Evolutionary conservation across 1,140 invertebrate genomes (phyloP).

Genomic region (Trinorchestia longiramus): DNA sequence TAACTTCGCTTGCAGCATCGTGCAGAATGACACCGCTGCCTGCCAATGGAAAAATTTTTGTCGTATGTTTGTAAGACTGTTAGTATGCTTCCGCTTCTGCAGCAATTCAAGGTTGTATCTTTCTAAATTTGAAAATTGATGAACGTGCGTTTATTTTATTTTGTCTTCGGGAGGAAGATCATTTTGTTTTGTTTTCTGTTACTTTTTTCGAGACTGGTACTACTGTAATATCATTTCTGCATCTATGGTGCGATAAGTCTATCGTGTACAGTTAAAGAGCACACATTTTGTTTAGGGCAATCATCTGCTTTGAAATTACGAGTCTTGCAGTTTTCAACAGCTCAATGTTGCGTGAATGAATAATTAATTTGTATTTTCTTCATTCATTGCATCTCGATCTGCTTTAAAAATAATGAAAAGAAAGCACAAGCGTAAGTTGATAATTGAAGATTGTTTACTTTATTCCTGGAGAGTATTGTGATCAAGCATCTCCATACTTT

Average conservation of each 20-base stretch:
- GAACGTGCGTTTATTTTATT: background rate
- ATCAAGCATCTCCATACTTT: background rate
- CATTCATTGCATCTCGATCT: too few relatives aligned
- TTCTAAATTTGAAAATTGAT: background rate
- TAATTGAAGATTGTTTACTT: too few relatives aligned
- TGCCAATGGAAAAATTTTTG: background rate
- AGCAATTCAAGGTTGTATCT: background rate
- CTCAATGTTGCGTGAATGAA: background rate
- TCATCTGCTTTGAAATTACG: background rate
- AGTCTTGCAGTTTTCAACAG: background rate
- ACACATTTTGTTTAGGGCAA: background rate
- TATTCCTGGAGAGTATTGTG: background rate
- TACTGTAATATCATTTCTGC: background rate
- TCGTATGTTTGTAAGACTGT: background rate
- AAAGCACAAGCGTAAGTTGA: too few relatives aligned
- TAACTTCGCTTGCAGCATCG: background rate
- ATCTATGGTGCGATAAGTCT: background rate
- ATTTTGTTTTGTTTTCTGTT: background rate
- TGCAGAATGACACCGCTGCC: background rate
- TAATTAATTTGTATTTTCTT: background rate
- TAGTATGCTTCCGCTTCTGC: background rate
- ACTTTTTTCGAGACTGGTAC: background rate
- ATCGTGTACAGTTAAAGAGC: background rate
- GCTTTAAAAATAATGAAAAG: too few relatives aligned
- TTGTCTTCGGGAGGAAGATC: background rate